A percentile compares a stretch with the other conserved stretches of the same genome.
Conservation (phyloP, 1,140 invertebrate species). For the Hypothenemus hampei region DNA sequence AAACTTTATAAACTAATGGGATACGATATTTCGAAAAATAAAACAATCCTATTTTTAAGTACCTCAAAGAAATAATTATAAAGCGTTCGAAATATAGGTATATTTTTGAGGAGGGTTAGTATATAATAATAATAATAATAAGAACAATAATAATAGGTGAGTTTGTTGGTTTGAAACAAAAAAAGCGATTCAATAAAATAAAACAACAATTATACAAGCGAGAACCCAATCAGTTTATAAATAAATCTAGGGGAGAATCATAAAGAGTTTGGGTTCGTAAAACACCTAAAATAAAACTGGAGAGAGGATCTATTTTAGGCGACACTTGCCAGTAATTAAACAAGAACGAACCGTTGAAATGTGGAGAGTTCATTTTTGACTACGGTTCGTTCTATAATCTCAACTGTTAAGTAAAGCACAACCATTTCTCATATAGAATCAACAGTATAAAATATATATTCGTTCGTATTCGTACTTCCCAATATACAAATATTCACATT, state of each 20-base stretch:
- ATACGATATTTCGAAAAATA: slow-evolving; percentile 8
- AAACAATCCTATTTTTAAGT: slow-evolving; percentile 25
- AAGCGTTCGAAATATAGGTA: slow-evolving; percentile 10
- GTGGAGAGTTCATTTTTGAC: slow-evolving; percentile 13
- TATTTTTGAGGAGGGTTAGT: slow-evolving; percentile 14
- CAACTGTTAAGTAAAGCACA: slow-evolving; percentile 28
- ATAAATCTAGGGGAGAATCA: neutral
- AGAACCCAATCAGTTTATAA: slow-evolving; percentile 12
- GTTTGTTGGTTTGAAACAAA: slow-evolving; percentile 12
- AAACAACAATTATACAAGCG: slow-evolving; percentile 23
- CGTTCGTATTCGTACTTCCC: slow-evolving; percentile 36
- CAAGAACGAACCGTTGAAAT: slow-evolving; percentile 1
- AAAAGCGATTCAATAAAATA: slow-evolving; percentile 20
- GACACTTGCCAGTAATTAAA: neutral
- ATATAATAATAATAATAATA: slow-evolving; percentile 3
- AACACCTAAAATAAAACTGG: slow-evolving; percentile 4
- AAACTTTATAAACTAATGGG: slow-evolving; percentile 22
- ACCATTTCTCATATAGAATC: slow-evolving; percentile 39
- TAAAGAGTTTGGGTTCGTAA: neutral
- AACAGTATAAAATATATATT: slow-evolving; percentile 42
- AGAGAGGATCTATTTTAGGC: slow-evolving; percentile 11
- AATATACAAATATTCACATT: slow-evolving; percentile 40
- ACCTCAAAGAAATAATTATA: slow-evolving; percentile 12
- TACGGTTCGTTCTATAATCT: neutral
- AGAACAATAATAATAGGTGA: slow-evolving; percentile 16